These are phyloP conservation scores for Agrypnia vestita DNA, from an alignment of 1,140 invertebrate species.

Conservation along the genomic window DNA sequence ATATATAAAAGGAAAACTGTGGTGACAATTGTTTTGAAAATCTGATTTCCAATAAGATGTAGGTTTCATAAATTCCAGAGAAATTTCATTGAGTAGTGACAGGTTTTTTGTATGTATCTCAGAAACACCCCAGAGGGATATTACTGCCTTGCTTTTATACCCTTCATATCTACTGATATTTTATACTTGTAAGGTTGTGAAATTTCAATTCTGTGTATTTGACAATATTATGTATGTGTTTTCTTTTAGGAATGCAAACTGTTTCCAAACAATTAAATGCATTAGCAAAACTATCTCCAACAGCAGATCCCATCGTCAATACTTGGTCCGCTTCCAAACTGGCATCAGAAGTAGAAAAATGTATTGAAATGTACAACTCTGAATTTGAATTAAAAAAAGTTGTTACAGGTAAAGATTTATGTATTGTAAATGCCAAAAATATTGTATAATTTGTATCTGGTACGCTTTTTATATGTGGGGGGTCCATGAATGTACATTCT, in stretches of 20 bases:
- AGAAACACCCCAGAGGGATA: no score
- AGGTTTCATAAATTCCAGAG: neutral
- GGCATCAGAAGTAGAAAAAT: constrained; percentile 62
- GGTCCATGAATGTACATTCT: neutral
- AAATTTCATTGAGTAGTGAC: no score
- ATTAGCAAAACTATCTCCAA: constrained; percentile 63
- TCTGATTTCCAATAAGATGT: neutral
- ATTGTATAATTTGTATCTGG: neutral
- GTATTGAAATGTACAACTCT: constrained; percentile 61
- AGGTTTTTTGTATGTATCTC: no score
- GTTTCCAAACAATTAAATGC: constrained; percentile 65
- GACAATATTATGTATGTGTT: neutral
- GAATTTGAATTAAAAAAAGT: constrained; percentile 65
- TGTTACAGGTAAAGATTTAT: constrained; percentile 64
- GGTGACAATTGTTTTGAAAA: neutral
- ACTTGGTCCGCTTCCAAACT: constrained; percentile 64
- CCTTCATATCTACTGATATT: neutral
- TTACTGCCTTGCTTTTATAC: no score
- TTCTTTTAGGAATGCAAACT: constrained; percentile 63
- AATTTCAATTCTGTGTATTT: neutral
- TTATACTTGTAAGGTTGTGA: neutral
- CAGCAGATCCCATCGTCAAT: constrained; percentile 64
- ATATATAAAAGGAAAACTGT: no score
- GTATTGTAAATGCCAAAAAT: neutral
- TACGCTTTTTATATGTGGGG: neutral